Evolutionary conservation across 2,797 vertebrate species (phyloP).

Genomic region (Coccyzus lansbergi): DNA sequence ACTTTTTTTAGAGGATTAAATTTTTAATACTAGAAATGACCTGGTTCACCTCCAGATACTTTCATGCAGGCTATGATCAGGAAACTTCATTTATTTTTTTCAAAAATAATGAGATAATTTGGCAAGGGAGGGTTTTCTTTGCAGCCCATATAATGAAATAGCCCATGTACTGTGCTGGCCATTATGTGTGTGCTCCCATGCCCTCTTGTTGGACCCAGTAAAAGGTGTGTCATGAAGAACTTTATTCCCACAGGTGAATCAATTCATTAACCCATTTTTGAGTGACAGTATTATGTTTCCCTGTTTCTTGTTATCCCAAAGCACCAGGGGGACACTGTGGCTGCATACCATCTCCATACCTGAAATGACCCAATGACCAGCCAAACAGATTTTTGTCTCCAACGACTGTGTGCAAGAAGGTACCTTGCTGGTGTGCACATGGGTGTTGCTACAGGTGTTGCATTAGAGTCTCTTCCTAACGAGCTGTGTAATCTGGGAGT

Average conservation of each 20-base stretch:
- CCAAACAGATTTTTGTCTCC: background rate
- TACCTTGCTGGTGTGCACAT: rapidly evolving
- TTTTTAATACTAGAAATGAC: background rate
- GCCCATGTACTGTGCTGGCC: rapidly evolving
- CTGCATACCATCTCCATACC: background rate
- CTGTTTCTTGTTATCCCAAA: background rate
- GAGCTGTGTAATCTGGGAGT: background rate
- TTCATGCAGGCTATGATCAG: background rate
- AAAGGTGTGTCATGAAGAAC: background rate
- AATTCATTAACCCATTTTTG: background rate
- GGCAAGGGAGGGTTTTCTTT: background rate
- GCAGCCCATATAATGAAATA: background rate
- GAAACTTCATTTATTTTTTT: background rate
- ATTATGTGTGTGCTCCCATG: rapidly evolving
- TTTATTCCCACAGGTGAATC: background rate
- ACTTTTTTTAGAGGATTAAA: background rate
- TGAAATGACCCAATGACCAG: background rate
- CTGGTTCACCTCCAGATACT: background rate
- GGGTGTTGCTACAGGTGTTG: constrained; percentile 9
- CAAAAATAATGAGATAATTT: background rate
- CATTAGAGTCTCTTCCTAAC: background rate
- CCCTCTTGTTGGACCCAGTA: background rate
- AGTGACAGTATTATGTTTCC: background rate
- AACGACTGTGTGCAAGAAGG: background rate
- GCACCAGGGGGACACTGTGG: background rate